A percentile compares a stretch with the other conserved stretches of the same genome.
Conservation (phyloP, 2,797 vertebrate species). For the Leptoclinus maculatus region DNA sequence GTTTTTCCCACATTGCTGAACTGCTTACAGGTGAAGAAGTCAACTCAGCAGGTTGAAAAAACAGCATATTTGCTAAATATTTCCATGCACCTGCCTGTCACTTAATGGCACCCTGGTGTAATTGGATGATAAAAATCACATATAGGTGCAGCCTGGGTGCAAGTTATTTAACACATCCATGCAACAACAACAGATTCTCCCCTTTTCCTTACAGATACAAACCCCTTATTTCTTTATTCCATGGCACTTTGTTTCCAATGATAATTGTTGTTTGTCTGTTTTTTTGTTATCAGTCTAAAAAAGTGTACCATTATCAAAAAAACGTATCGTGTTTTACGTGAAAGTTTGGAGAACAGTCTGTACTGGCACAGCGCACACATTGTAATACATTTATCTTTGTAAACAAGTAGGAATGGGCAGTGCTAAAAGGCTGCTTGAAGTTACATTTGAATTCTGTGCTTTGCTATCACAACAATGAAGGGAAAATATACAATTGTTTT, state of each 20-base stretch:
- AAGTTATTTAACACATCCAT: constrained; percentile 56
- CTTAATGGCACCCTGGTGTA: constrained; percentile 35
- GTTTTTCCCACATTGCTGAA: constrained; percentile 11
- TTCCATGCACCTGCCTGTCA: constrained; percentile 40
- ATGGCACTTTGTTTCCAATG: not conserved
- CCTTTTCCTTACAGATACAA: constrained; percentile 4
- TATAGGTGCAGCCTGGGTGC: constrained; percentile 35
- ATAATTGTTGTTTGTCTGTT: not conserved
- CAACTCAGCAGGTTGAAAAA: not conserved
- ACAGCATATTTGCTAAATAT: constrained; percentile 37
- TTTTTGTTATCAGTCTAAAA: constrained; percentile 22
- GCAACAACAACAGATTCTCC: constrained; percentile 12
- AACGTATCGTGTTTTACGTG: constrained; percentile 16
- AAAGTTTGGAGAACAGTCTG: constrained; percentile 61
- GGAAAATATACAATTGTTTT: constrained; percentile 75
- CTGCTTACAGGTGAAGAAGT: constrained; percentile 10
- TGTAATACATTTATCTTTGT: constrained; percentile 54
- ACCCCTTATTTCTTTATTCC: not conserved
- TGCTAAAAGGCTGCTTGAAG: constrained; percentile 43
- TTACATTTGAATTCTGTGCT: constrained; percentile 50
- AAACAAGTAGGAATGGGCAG: constrained; percentile 39
- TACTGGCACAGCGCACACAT: constrained; percentile 28
- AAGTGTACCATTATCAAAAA: constrained; percentile 27
- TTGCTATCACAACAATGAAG: constrained; percentile 59
- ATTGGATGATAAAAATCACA: constrained; percentile 55